phyloP scores from a whole-genome alignment of 1,140 invertebrate genomes.

The Aporrectodea caliginosa region DNA sequence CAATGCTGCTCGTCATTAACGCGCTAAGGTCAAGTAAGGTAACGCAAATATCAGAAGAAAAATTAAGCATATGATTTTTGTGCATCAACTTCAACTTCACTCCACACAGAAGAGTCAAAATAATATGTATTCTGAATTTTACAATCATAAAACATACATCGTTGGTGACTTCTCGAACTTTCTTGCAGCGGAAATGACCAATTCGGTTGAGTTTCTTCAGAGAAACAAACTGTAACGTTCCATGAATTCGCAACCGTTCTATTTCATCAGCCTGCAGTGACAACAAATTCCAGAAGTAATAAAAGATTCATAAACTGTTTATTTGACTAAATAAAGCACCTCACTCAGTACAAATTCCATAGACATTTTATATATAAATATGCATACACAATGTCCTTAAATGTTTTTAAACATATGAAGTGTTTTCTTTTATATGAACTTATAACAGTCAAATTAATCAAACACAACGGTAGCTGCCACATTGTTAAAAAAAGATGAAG shows the following conservation, averaged over 20 bases:
- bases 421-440: neutral
- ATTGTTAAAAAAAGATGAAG: neutral
- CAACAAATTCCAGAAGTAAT: constrained; percentile 11
- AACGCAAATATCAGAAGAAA: too few species aligned
- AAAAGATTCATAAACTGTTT: constrained; percentile 7
- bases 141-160: constrained; percentile 58
- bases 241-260: constrained; percentile 65
- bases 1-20: too few species aligned
- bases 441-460: neutral
- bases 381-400: neutral
- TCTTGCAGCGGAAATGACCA: constrained; percentile 79
- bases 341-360: neutral
- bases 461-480: neutral
- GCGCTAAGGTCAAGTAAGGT: too few species aligned
- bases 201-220: constrained; percentile 86
- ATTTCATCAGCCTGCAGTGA: constrained; percentile 63
- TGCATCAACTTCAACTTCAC: too few species aligned
- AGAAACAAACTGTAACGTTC: constrained; percentile 69
- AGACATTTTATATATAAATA: constrained; percentile 8
- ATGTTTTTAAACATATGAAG: neutral
- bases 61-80: too few species aligned
- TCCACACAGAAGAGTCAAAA: too few species aligned
- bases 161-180: constrained; percentile 68
- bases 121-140: too few species aligned
- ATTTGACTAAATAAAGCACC: constrained; percentile 21